These are phyloP conservation scores for Cataglyphis cursor DNA, from an alignment of 2,888 invertebrate species.

Conservation along the genomic window DNA sequence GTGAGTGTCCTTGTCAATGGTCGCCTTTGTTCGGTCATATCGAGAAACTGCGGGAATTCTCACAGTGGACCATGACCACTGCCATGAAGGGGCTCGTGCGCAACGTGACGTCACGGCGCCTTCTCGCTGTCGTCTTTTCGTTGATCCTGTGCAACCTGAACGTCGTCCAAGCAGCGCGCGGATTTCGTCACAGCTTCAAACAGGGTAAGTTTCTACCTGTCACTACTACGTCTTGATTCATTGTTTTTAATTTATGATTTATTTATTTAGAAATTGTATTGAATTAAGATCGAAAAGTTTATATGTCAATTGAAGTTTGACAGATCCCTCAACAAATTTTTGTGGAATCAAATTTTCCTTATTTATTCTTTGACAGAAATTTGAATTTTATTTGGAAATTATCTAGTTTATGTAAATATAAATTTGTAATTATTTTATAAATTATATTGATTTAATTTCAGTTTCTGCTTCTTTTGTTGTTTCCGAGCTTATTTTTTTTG, in stretches of 20 bases:
- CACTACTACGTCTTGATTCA: not conserved
- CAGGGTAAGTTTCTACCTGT: conserved; percentile 71
- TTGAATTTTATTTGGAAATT: not conserved
- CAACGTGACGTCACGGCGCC: conserved; percentile 60
- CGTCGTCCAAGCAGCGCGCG: conserved; percentile 71
- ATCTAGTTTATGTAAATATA: not conserved
- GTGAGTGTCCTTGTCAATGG: conserved; percentile 68
- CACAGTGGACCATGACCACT: conserved; percentile 67
- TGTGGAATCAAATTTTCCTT: not conserved
- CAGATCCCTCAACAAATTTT: not conserved
- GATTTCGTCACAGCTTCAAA: conserved; percentile 77
- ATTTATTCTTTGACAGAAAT: not conserved
- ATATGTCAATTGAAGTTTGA: not conserved
- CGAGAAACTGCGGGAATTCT: conserved; percentile 64
- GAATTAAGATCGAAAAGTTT: not conserved
- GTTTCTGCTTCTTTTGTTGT: too few relatives aligned
- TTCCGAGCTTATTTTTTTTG: too few relatives aligned
- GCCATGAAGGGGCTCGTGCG: conserved; percentile 58
- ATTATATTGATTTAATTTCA: not conserved
- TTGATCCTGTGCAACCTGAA: conserved; percentile 65
- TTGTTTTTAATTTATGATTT: not conserved
- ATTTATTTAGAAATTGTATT: not conserved
- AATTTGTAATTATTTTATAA: not conserved
- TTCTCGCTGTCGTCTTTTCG: conserved; percentile 57
- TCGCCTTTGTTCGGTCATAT: conserved; percentile 68